Evolutionary conservation across 2,888 invertebrate species (phyloP), one percentile per base, ranked within the genome.

Genomic region (Keiferia lycopersicella): DNA sequence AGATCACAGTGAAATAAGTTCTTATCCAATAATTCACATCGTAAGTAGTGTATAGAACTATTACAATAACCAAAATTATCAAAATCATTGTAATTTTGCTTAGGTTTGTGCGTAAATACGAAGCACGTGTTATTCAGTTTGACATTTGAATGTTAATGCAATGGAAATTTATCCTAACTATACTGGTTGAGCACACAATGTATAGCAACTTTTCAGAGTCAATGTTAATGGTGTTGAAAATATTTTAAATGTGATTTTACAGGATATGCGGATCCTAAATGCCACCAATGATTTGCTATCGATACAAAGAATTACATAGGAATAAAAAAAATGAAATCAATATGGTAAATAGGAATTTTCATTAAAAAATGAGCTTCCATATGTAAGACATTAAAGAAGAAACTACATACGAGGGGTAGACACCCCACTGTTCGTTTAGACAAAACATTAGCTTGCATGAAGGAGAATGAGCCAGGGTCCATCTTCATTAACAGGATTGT

Each of bases 21-120:
- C 96, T 92, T 69, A 95, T 79, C 78, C 96, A 94, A 82, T 96
- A 96, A 82, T 96, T 95, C 53, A 96, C 84, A 83, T 96, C 96
- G 73, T 95, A 91, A 64, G 94, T 79, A 61, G 93, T 85, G 76
- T 95, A 94, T 8, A 95, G 79, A 38, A 94, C 71, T 65, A 95
- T 75, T 68, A 86, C 74, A 64, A 76, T 20, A 51, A 71, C 51
- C 48, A 78, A 62, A 12, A 74, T 56, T 64, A 69, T 78, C 69
- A 83, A 71, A 78, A 80, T 80, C 64, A 53, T 66, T 22, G 20
- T 48, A 26, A 50, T 45, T 10, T 16, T 26, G 39, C 16, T 26
- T 45, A n/a, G 16, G 4, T 45, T 45, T 45, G n/a, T 16, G 14
- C 3, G 6, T 30, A 30, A 14, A 41, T 3, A 45, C 16, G 45